Conservation (phyloP, 2,113 vertebrate species). For the Aspidoscelis tigris region DNA sequence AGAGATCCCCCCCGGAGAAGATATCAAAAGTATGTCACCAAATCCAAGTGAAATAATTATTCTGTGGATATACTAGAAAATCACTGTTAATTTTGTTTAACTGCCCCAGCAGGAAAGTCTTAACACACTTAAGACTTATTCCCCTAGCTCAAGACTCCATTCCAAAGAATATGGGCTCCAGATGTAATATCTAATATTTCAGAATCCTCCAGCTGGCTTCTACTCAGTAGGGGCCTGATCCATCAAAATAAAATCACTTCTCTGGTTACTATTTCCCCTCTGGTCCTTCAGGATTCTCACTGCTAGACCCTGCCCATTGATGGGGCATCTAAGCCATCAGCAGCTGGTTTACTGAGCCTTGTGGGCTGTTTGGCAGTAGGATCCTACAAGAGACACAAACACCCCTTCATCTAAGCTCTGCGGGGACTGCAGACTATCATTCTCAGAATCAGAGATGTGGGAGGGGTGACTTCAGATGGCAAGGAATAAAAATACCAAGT, state of each 20-base stretch:
- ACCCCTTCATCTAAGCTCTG: neutral
- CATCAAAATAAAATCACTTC: neutral
- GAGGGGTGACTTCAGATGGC: neutral
- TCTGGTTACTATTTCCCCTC: constrained; percentile 8
- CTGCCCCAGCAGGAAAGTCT: neutral
- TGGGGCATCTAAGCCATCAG: neutral
- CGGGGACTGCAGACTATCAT: neutral
- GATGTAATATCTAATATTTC: constrained; percentile 6
- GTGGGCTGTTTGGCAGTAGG: neutral
- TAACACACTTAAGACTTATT: neutral
- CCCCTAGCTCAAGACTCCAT: neutral
- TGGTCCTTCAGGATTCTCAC: neutral
- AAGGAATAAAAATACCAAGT: neutral
- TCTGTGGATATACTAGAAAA: neutral
- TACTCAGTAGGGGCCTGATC: neutral
- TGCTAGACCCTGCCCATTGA: neutral
- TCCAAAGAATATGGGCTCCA: constrained; percentile 14
- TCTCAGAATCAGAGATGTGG: neutral
- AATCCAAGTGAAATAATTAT: neutral
- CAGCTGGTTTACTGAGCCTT: neutral
- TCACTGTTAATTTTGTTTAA: neutral
- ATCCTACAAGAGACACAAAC: neutral
- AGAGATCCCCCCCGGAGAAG: neutral
- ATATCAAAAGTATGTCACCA: neutral
- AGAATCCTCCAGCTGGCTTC: constrained; percentile 2